These are phyloP conservation scores for Psilopsiagon aurifrons DNA, from an alignment of 2,113 vertebrate species.

Conservation along the genomic window DNA sequence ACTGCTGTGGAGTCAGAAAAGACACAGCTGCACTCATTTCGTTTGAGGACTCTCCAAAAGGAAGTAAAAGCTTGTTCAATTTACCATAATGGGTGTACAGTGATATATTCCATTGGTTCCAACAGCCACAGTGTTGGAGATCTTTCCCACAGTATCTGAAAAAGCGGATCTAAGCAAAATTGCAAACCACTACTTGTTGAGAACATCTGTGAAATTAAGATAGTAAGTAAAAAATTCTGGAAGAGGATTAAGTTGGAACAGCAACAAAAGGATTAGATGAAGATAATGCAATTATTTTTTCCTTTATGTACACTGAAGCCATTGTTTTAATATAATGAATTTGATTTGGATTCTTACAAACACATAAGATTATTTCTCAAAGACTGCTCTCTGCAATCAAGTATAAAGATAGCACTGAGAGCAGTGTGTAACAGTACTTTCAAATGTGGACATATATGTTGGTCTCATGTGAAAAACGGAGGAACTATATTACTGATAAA, in stretches of 20 bases:
- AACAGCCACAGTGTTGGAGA: not conserved
- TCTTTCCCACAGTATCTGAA: not conserved
- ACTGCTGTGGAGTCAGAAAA: not conserved
- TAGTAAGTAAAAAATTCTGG: not conserved
- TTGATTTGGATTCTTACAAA: not conserved
- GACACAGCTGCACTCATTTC: not conserved
- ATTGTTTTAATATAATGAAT: not conserved
- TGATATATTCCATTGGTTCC: not conserved
- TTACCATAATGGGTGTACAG: not conserved
- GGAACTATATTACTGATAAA: too few relatives aligned
- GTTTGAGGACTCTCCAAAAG: not conserved
- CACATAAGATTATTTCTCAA: not conserved
- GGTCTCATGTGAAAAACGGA: too few relatives aligned
- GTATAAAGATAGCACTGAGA: not conserved
- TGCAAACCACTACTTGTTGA: not conserved
- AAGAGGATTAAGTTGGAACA: not conserved
- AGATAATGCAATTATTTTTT: not conserved
- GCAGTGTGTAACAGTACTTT: not conserved
- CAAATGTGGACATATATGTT: too few relatives aligned
- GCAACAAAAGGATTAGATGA: not conserved
- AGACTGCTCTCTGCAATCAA: not conserved
- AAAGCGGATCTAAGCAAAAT: not conserved
- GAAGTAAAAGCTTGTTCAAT: not conserved
- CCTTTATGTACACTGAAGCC: not conserved
- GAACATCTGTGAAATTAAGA: constrained; percentile 16